Evolutionary conservation across 2,888 invertebrate species (phyloP).

Genomic region (Polyommatus iphigenia): DNA sequence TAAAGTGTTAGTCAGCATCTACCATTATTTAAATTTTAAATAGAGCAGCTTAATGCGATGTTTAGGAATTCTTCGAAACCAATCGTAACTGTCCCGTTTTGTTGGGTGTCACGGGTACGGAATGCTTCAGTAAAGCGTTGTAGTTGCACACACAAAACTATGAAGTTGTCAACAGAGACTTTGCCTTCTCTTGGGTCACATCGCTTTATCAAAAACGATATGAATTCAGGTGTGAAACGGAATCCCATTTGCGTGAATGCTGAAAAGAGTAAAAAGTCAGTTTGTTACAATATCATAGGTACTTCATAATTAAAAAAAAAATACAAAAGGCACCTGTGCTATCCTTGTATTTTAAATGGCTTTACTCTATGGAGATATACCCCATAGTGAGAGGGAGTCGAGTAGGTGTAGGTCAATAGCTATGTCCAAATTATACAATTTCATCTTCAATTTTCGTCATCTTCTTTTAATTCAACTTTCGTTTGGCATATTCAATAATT

Average conservation of each 20-base stretch:
- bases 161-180: conserved; percentile 92
- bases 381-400: too few species aligned
- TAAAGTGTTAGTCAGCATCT: neutral
- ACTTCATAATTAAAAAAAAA: too few species aligned
- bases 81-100: conserved; percentile 90
- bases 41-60: conserved; percentile 88
- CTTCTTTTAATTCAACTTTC: too few species aligned
- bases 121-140: conserved; percentile 95
- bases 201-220: conserved; percentile 85
- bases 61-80: conserved; percentile 95
- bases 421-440: too few species aligned
- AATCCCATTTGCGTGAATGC: conserved; percentile 95
- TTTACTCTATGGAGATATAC: too few species aligned
- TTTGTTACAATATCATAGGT: neutral
- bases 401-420: too few species aligned
- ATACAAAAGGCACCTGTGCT: neutral
- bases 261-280: conserved; percentile 50
- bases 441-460: too few species aligned
- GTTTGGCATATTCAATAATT: too few species aligned
- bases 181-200: conserved; percentile 83
- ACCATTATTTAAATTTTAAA: conserved; percentile 50
- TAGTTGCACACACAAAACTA: conserved; percentile 92
- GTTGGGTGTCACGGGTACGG: conserved; percentile 86
- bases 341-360: too few species aligned
- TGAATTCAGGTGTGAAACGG: conserved; percentile 88